Percentiles rank a stretch among this genome's conserved stretches.
phyloP scores from a whole-genome alignment of 2,797 vertebrate genomes.

The Xenops minutus region DNA sequence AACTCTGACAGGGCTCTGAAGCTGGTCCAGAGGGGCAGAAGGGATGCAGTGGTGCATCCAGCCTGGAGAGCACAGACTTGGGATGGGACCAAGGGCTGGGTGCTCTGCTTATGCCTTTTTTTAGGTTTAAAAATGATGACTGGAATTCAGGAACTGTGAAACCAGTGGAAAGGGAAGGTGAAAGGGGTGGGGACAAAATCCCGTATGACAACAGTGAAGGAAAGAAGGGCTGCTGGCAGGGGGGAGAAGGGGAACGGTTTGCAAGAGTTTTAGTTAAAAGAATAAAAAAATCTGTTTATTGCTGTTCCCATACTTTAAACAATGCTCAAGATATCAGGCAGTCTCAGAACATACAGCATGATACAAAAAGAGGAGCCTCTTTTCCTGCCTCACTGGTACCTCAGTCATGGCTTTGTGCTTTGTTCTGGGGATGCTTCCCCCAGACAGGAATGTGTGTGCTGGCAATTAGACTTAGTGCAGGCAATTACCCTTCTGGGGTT shows the following conservation, averaged over 20 bases:
- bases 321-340: background rate
- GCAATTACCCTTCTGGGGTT: constrained; percentile 14
- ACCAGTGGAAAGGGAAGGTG: background rate
- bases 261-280: background rate
- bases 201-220: background rate
- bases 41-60: background rate
- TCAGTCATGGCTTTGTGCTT: background rate
- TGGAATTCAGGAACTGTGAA: background rate
- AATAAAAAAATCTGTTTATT: background rate
- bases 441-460: background rate
- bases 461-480: background rate
- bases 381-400: background rate
- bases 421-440: background rate
- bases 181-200: background rate
- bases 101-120: background rate
- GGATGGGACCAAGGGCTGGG: background rate
- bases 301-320: background rate
- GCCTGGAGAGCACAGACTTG: background rate
- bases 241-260: background rate
- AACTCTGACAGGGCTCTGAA: background rate
- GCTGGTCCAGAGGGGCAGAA: background rate
- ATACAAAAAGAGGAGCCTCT: background rate
- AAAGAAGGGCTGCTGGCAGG: background rate
- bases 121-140: background rate
- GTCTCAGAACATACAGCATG: background rate